These are phyloP conservation scores for Ellobius talpinus DNA, from an alignment of 2,113 vertebrate genomes.

Conservation along the genomic window DNA sequence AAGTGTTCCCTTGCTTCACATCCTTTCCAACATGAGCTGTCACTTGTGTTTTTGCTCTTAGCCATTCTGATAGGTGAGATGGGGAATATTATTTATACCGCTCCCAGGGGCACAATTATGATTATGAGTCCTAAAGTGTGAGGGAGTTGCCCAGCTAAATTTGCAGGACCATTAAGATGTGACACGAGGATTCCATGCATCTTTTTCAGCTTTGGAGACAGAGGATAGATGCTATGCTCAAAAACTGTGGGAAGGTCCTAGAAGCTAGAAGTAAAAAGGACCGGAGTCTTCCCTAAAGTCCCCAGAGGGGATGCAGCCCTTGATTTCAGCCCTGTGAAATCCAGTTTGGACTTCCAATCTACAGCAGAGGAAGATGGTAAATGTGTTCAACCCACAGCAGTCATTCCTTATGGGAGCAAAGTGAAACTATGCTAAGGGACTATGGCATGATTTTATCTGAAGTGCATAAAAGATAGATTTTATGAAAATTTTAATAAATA, in stretches of 20 bases:
- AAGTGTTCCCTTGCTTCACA: too few relatives aligned
- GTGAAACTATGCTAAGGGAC: background rate
- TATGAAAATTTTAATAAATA: conserved; percentile 22
- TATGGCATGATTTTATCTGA: background rate
- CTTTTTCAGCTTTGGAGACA: background rate
- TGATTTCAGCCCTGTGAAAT: too few relatives aligned
- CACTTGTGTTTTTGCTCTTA: too few relatives aligned
- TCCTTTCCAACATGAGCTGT: too few relatives aligned
- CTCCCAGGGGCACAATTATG: background rate
- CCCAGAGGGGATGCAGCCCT: too few relatives aligned
- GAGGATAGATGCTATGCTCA: background rate
- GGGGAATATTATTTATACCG: background rate
- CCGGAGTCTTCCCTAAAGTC: too few relatives aligned
- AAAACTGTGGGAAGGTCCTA: background rate
- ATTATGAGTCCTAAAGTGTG: background rate
- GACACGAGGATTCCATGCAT: background rate
- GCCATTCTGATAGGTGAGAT: background rate
- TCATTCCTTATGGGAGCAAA: background rate
- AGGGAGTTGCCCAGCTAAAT: background rate
- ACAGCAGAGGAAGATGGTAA: background rate
- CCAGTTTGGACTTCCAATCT: too few relatives aligned
- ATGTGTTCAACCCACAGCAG: background rate
- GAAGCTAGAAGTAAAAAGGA: too few relatives aligned
- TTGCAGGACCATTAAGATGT: background rate
- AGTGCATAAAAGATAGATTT: background rate